phyloP scores from a whole-genome alignment of 2,888 invertebrate genomes.

The Ectemnius continuus region DNA sequence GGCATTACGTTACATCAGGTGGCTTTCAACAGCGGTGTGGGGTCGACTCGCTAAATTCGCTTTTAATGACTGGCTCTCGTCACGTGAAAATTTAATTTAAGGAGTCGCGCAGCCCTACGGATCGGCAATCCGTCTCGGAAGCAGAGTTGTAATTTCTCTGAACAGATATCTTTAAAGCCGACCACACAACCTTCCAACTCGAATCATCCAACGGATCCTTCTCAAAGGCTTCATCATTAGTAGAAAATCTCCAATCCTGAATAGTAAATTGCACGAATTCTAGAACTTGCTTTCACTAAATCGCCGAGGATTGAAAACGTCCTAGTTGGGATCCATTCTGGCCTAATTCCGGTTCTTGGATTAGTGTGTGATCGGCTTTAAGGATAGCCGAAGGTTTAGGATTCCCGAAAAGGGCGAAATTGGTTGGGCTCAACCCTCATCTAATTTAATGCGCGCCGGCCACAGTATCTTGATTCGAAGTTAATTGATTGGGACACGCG shows the following conservation, averaged over 20 bases:
- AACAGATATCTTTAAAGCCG: slow-evolving; percentile 22
- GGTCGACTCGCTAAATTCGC: slow-evolving; percentile 66
- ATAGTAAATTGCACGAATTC: too few species aligned
- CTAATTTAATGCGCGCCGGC: slow-evolving; percentile 7
- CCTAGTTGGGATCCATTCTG: too few species aligned
- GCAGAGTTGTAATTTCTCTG: slow-evolving; percentile 36
- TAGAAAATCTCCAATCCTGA: too few species aligned
- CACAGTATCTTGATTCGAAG: not conserved
- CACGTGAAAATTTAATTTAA: slow-evolving; percentile 65
- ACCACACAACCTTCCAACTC: not conserved
- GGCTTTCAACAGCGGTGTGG: slow-evolving; percentile 42
- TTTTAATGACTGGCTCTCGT: slow-evolving; percentile 68
- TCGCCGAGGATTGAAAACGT: too few species aligned
- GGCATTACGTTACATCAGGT: slow-evolving; percentile 50
- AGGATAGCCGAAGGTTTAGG: not conserved
- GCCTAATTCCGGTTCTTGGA: too few species aligned
- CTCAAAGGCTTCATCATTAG: too few species aligned
- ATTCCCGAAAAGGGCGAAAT: not conserved
- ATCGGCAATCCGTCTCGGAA: slow-evolving; percentile 54
- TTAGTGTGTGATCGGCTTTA: slow-evolving; percentile 5
- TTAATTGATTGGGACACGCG: slow-evolving; percentile 16
- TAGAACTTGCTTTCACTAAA: too few species aligned
- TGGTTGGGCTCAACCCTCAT: not conserved
- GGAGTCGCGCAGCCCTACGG: slow-evolving; percentile 31
- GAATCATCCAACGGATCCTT: too few species aligned